These are phyloP conservation scores for Chamaetylas fuelleborni DNA, from an alignment of 2,113 vertebrate species.

Conservation along the genomic window DNA sequence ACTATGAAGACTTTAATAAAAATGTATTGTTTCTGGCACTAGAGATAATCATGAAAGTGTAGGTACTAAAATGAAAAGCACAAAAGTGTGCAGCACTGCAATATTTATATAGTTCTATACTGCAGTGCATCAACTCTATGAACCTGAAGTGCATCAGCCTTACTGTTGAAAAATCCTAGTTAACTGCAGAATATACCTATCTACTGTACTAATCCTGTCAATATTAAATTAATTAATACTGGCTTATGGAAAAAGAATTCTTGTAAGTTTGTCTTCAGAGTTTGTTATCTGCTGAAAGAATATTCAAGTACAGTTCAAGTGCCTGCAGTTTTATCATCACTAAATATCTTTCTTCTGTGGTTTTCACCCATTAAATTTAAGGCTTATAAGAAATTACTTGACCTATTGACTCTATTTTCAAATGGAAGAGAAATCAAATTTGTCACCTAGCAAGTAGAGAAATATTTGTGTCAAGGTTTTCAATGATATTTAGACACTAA, in stretches of 20 bases:
- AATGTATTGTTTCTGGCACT: background rate
- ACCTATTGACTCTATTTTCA: background rate
- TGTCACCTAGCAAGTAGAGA: background rate
- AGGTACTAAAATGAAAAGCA: background rate
- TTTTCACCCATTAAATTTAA: background rate
- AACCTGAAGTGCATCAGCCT: background rate
- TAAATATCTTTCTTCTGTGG: background rate
- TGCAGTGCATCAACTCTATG: background rate
- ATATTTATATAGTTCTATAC: background rate
- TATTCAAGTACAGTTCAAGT: background rate
- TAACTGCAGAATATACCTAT: background rate
- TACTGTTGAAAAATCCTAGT: background rate
- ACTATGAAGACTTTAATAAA: background rate
- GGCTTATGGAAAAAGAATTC: background rate
- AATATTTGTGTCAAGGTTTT: slow-evolving; percentile 11
- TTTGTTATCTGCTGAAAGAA: background rate
- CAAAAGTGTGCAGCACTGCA: background rate
- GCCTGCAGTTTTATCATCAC: background rate
- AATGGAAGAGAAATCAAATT: background rate
- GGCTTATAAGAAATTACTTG: background rate
- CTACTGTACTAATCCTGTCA: background rate
- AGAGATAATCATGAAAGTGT: slow-evolving; percentile 15
- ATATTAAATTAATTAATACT: background rate
- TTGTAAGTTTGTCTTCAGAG: background rate
- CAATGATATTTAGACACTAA: background rate